Evolutionary conservation across 92 coral and sea anemone species (phyloP).

Genomic region (Parazoanthus swiftii): DNA sequence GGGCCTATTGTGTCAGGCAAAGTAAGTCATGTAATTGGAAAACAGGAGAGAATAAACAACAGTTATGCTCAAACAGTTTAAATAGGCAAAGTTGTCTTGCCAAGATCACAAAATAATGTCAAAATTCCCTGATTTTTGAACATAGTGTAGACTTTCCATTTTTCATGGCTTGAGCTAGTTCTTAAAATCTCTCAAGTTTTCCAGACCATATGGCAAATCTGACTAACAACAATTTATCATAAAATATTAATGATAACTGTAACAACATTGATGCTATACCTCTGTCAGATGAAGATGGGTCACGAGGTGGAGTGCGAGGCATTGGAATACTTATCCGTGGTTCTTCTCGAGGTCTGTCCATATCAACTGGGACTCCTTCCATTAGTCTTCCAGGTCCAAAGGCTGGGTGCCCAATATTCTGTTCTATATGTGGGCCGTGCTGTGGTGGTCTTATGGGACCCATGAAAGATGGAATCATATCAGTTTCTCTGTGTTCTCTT

Average conservation of each 20-base stretch:
- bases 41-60: too few relatives aligned
- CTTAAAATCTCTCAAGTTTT: too few relatives aligned
- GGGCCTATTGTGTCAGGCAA: too few relatives aligned
- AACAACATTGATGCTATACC: not conserved
- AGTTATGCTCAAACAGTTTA: too few relatives aligned
- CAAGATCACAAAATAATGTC: too few relatives aligned
- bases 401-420: conserved; percentile 22
- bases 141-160: too few relatives aligned
- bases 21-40: too few relatives aligned
- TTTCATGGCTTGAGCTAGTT: too few relatives aligned
- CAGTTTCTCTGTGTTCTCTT: conserved; percentile 33
- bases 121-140: too few relatives aligned
- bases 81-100: too few relatives aligned
- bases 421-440: conserved; percentile 23
- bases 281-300: not conserved
- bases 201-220: too few relatives aligned
- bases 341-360: not conserved
- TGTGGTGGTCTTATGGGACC: conserved; percentile 16
- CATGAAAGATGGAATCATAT: conserved; percentile 14
- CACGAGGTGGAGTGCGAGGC: conserved; percentile 48
- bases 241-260: not conserved
- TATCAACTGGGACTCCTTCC: not conserved
- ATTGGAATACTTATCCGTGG: conserved; percentile 8
- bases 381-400: conserved; percentile 53
- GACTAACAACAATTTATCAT: not conserved